Evolutionary conservation across 2,797 vertebrate species (phyloP), one percentile per base, ranked within the genome.

Genomic region (Pyrocephalus nanus): DNA sequence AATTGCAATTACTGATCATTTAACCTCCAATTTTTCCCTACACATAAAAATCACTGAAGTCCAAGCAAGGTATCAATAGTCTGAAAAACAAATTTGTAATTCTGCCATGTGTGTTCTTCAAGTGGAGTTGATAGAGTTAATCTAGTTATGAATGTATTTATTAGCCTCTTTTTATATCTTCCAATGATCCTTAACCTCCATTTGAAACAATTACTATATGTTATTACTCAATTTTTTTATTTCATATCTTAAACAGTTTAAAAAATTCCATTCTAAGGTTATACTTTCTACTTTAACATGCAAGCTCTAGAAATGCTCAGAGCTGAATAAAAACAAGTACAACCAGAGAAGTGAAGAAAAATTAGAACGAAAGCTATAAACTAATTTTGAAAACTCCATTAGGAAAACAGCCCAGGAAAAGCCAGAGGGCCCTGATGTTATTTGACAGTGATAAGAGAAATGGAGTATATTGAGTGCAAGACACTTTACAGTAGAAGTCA

Each of bases 331-430:
- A 80, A 93, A 67, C 9, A 76, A 60, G 26, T 50, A 19, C 12
- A 74, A 40, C 11, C 13, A 69, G n/a, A 81, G 23, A 17, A 83
- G 6, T 30, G 47, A 84, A 83, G 34, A 83, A 90, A 92, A 92
- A 88, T 55, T 69, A 84, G 45, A 92, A 57, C 11, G 58, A 92
- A 92, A 78, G 16, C 58, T 83, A 23, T 78, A 88, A 95, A 80
- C 26, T 77, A 61, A 43, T 86, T 90, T 81, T 90, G 43, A 26
- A 58, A 92, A 71, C n/a, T 75, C 69, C 42, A 65, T 88, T 90
- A 86, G 36, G 48, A 86, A 74, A 88, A 20, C 43, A 66, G 51
- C 25, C 36, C 30, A 60, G 54, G 43, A 90, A 86, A 94, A 95
- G 79, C 88, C 86, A 84, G 60, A 95, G 86, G 86, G 69, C 4